Evolutionary conservation across 2,113 vertebrate species (phyloP), one percentile per base, ranked within the genome.

Genomic region (Xyliphius kryptos): DNA sequence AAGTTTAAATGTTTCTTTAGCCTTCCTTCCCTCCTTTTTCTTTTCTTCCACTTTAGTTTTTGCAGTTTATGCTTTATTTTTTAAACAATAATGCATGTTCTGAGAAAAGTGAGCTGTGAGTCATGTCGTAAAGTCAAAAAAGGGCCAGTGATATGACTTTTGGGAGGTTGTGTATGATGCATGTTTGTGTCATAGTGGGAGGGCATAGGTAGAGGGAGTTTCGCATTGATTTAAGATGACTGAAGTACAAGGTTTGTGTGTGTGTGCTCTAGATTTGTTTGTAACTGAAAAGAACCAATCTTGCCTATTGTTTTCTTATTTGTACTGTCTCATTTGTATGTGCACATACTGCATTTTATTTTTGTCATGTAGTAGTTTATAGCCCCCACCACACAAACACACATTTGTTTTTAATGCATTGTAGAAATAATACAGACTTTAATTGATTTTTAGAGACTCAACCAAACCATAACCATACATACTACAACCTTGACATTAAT

Each of bases 21-120:
- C 63, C 17, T 49, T 44, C 61, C 68, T n/a, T 46, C 43, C 63
- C 15, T 53, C 22, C 58, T 22, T 37, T n/a, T 16, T 9, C 14
- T 38, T 48, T 20, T 49, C 50, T 59, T 19, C 19, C 44, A 26
- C 32, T 55, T 40, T 56, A 37, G 9, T 54, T 40, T 37, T 65
- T 52, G 12, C 14, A 7, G 55, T 41, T 48, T 15, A 47, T 68
- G 26, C 26, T 56, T 64, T 61, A 60, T 69, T 68, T 66, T 66
- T 62, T 68, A 69, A 77, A 77, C 62, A 68, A 71, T 75, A 65
- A 61, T 73, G 61, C 62, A 68, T 70, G 71, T 71, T 71, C 68
- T 73, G 65, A 66, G 52, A 62, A 60, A 69, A 69, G 66, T 19
- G 44, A n/a, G 47, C 46, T 51, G 63, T 20, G 40, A 54, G 20